These are phyloP conservation scores for Caenorhabditis inopinata DNA, from an alignment of 1,140 invertebrate genomes.

Conservation along the genomic window DNA sequence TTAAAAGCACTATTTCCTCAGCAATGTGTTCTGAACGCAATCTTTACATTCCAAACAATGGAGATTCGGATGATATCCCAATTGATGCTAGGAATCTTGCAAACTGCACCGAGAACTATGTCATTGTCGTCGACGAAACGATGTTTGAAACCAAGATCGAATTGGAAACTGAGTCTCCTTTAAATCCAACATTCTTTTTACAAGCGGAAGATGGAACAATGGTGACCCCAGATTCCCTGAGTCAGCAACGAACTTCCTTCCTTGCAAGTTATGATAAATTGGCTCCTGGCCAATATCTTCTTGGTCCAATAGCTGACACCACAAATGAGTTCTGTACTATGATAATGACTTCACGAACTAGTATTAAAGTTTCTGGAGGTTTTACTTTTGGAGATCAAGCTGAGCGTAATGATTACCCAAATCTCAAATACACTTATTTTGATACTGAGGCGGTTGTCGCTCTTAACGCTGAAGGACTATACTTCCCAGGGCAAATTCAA, in stretches of 20 bases:
- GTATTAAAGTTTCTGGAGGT: constrained; percentile 16
- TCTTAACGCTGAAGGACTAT: constrained; percentile 18
- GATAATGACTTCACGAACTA: background rate
- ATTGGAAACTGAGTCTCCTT: background rate
- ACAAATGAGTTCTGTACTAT: background rate
- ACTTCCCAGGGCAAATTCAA: constrained; percentile 28
- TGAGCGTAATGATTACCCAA: constrained; percentile 30
- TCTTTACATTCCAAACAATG: constrained; percentile 16
- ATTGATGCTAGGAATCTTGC: constrained; percentile 14
- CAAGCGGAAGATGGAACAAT: background rate
- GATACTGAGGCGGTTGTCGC: constrained; percentile 26
- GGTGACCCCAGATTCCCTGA: background rate
- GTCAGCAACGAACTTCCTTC: background rate
- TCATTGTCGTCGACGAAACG: constrained; percentile 43
- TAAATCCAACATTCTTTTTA: constrained; percentile 38
- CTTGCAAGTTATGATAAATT: background rate
- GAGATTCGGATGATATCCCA: background rate
- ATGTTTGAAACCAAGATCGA: constrained; percentile 36
- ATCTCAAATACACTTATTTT: background rate
- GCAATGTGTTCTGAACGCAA: constrained; percentile 33
- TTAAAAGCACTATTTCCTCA: constrained; percentile 29
- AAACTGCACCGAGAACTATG: constrained; percentile 22
- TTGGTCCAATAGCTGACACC: background rate
- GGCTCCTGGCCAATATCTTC: background rate
- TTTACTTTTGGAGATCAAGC: constrained; percentile 13